Base-by-base conservation (phyloP, 2,113 vertebrate species). In the Alligator sinensis region DNA sequence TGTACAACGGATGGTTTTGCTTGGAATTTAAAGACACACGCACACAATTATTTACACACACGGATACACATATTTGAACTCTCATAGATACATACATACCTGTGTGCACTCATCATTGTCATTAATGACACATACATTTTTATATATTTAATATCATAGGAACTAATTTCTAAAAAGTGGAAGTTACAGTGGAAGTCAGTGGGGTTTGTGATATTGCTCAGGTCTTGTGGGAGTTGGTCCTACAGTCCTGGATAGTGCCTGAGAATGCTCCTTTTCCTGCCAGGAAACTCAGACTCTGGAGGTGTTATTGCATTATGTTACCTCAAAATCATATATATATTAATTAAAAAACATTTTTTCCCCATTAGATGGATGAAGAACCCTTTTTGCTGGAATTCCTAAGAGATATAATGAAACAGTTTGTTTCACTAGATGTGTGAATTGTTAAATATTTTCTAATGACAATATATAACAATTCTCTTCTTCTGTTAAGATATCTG, bases 331-430 rank as follows among this genome's bases (percentile, higher is more conserved):
- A 47, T 9, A 47, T 47, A 47, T 47, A 47, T 47, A 47, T 47
- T 47, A 47, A 47, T 7, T 47, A 9, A 47, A 47, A 47, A 47
- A 6, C 9, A 2, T 47, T 47, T 47, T 47, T 9, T 9, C 34
- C 34, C 34, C 30, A 17, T 21, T 72, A 72, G 4, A 21, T 38
- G 16, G 58, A 68, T 62, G 74, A 89, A 85, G 21, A 11, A 9
- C 6, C 5, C 3, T 72, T 84, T 80, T 66, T n/a, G 61, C 54
- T 28, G 27, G 16, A 54, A 47, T 47, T 47, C 8, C 47, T 47
- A 55, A 70, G 58, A 90, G 8, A 2, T 74, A 25, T 61, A 28
- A 75, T 30, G 1, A 0, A 3, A 16, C 0, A 3, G 0, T 12
- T 85, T 91, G 47, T 47, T 47, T 47, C 47, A 47, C 47, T 47